Conservation (phyloP, 2,888 invertebrate genomes). For the Aleiodes alternator region DNA sequence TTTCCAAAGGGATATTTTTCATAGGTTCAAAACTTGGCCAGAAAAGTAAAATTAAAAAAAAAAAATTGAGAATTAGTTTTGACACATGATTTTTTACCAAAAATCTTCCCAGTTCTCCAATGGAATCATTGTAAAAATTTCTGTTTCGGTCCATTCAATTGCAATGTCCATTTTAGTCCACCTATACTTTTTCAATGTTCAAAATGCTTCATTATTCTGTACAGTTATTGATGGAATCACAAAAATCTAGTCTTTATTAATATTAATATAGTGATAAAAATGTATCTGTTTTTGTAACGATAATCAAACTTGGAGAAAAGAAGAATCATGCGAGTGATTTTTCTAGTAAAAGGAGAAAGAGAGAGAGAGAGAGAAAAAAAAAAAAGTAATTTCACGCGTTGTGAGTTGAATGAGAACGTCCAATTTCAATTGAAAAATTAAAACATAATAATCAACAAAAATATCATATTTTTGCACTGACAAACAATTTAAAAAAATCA, state of each 20-base stretch:
- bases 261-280: background rate
- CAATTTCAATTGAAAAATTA: constrained; percentile 64
- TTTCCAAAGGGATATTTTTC: no score
- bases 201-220: background rate
- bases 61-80: no score
- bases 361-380: background rate
- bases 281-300: constrained; percentile 9
- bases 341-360: no score
- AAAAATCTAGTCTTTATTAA: constrained; percentile 3
- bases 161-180: background rate
- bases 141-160: no score
- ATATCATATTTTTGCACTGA: constrained; percentile 73
- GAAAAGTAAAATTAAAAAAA: no score
- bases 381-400: constrained; percentile 12
- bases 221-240: background rate
- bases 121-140: no score
- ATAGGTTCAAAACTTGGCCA: no score
- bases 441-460: constrained; percentile 65
- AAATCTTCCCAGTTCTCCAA: no score
- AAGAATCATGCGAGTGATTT: background rate
- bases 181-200: background rate
- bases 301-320: constrained; percentile 8
- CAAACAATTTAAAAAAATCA: constrained; percentile 52
- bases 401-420: constrained; percentile 46
- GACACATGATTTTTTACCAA: no score